Conservation (phyloP, 2,113 vertebrate species). For the Spheniscus mendiculus region DNA sequence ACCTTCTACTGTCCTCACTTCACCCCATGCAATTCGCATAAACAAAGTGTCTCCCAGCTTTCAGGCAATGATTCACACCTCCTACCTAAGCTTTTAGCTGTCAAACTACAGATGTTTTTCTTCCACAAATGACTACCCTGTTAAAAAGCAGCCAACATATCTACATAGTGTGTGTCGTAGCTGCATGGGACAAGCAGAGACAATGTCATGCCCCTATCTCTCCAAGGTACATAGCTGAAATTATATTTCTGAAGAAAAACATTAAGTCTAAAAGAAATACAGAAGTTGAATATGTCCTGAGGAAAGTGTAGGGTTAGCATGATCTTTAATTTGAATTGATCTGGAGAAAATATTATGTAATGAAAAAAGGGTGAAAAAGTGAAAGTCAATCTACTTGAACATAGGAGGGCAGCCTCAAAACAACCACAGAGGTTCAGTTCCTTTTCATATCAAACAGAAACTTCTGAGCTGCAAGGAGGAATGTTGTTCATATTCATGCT, state of each 20-base stretch:
- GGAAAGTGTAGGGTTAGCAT: neutral
- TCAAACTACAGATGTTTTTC: slow-evolving; percentile 5
- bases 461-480: neutral
- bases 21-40: neutral
- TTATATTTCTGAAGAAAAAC: neutral
- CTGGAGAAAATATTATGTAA: neutral
- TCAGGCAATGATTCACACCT: slow-evolving; percentile 52
- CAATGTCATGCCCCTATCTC: neutral
- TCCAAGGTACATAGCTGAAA: neutral
- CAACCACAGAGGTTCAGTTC: neutral
- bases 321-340: neutral
- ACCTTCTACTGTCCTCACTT: slow-evolving; percentile 30
- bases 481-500: neutral
- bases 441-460: neutral
- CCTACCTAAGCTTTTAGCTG: slow-evolving; percentile 44
- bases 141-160: neutral
- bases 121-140: neutral
- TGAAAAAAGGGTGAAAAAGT: neutral
- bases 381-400: neutral
- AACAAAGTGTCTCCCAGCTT: slow-evolving; percentile 41
- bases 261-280: neutral
- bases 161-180: neutral
- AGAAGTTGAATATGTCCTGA: neutral
- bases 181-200: neutral
- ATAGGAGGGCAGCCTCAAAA: neutral